phyloP scores from a whole-genome alignment of 2,113 vertebrate species.

The Drymodes brunneopygia region DNA sequence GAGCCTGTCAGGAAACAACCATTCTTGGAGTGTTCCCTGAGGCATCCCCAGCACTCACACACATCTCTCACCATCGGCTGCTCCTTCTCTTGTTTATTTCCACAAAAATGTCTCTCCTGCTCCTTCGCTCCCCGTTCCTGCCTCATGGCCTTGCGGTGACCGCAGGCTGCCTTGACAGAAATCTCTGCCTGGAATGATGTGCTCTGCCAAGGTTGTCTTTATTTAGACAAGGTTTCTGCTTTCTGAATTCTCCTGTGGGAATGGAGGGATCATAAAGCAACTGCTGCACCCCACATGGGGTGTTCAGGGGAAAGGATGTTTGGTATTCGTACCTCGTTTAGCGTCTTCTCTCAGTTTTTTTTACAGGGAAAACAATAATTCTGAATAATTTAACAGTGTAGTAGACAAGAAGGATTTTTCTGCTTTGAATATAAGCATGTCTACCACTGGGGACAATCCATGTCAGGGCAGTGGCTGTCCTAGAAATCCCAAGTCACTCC shows the following conservation, averaged over 20 bases:
- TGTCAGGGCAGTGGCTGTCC: not conserved
- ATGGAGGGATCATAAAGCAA: not conserved
- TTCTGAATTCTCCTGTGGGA: not conserved
- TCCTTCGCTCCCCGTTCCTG: not conserved
- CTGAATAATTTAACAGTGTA: not conserved
- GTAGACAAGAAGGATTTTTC: not conserved
- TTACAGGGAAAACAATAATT: not conserved
- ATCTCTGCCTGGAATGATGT: not conserved
- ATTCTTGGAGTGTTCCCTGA: not conserved
- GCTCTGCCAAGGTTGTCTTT: constrained; percentile 50
- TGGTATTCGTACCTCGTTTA: not conserved
- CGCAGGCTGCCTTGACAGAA: constrained; percentile 46
- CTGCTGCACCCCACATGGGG: not conserved
- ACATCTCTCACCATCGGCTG: not conserved
- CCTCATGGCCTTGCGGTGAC: constrained; percentile 32
- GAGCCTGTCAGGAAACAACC: not conserved
- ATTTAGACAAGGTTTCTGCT: constrained; percentile 45
- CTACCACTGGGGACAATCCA: not conserved
- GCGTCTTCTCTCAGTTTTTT: not conserved
- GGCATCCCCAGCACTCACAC: not conserved
- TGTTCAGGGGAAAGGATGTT: not conserved
- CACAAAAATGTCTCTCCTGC: not conserved
- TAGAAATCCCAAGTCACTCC: not conserved
- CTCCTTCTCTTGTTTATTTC: not conserved
- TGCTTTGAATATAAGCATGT: not conserved